Conservation (phyloP, 2,797 vertebrate species). For the Pipistrellus kuhlii region DNA sequence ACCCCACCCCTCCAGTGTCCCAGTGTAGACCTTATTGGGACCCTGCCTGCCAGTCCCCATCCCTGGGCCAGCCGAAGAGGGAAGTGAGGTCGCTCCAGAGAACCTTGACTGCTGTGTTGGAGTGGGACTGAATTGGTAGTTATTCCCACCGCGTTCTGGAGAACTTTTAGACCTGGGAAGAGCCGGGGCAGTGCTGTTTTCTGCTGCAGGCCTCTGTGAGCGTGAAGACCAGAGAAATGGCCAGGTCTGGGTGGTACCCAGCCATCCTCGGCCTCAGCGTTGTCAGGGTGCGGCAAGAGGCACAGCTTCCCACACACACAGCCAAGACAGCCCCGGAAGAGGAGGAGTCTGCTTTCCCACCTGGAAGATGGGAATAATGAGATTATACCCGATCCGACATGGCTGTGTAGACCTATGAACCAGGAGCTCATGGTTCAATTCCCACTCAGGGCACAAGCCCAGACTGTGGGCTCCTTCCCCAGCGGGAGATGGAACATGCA, state of each 20-base stretch:
- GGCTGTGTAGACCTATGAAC: no score
- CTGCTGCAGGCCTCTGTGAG: background rate
- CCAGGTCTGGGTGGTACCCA: background rate
- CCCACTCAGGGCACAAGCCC: no score
- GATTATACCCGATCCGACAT: no score
- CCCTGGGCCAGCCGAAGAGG: background rate
- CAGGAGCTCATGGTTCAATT: no score
- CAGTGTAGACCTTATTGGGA: background rate
- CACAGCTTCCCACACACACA: rapidly evolving
- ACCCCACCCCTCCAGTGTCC: background rate
- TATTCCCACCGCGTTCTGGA: background rate
- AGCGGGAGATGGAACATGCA: no score
- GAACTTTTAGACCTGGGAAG: background rate
- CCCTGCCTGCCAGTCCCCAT: background rate
- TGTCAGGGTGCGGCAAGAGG: background rate
- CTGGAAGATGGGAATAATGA: background rate
- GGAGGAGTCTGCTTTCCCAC: background rate
- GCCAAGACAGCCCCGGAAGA: background rate
- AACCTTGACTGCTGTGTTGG: background rate
- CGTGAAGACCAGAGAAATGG: background rate
- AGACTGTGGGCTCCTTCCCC: no score
- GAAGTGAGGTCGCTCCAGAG: background rate
- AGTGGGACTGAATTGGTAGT: background rate
- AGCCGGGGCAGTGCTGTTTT: background rate
- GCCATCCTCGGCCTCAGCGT: background rate